Evolutionary conservation across 2,888 invertebrate species (phyloP), one percentile per base, ranked within the genome.

Genomic region (Choreutis nemorana): DNA sequence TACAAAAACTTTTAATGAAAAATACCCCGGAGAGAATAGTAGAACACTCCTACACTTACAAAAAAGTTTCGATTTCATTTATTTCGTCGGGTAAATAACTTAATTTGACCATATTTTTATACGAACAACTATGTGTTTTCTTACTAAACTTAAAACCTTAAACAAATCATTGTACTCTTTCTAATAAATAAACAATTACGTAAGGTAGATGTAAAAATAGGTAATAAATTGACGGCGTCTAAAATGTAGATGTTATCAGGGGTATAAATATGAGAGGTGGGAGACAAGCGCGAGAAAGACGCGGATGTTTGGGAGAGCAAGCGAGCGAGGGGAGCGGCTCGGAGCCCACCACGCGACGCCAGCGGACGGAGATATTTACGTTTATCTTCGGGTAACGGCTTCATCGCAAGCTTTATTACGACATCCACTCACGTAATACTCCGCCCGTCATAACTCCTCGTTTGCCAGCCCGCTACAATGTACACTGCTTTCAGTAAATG

Each of bases 361-460:
- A 57, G 62, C 59, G 62, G 60, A 55, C 63, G 56, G 62, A 68
- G 67, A 75, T 75, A 73, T 78, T 77, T 75, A 77, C 72, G 77
- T 75, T 75, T 75, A 78, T 75, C 77, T 78, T 65, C 64, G 73
- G 70, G 67, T 72, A 77, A 77, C 72, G 73, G 72, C 77, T 77
- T 77, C 75, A 78, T 77, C 73, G 72, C 75, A 71, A 77, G 77
- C 78, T 78, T 77, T 78, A 78, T 78, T 77, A 75, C 75, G 67
- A 70, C 77, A 77, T 77, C 78, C 77, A 77, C 78, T 78, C 75
- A 75, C 77, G 77, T 78, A 75, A 77, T 75, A 75, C 72, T 70
- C 71, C 63, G 63, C 55, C 63, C 66, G 70, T 77, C 77, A 78
- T 78, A 78, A 78, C 72, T 77, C 60, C 72, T 77, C 70, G 72